These are phyloP conservation scores for Oreochromis niloticus DNA, from an alignment of 2,113 vertebrate species.

Conservation along the genomic window DNA sequence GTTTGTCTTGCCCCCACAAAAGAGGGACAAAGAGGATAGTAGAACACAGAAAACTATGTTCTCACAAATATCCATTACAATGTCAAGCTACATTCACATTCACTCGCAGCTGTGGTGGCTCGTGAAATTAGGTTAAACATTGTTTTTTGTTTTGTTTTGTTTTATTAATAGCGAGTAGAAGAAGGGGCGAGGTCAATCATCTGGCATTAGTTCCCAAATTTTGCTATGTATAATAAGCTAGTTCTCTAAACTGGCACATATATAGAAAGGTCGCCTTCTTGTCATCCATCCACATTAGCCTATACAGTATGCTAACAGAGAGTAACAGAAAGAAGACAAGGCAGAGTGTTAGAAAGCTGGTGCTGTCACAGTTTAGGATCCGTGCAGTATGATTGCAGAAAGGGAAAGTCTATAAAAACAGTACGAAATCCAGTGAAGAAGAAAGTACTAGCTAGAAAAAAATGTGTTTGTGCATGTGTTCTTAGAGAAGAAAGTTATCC, in stretches of 20 bases:
- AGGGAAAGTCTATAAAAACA: conserved; percentile 26
- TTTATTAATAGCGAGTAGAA: not conserved
- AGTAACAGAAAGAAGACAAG: not conserved
- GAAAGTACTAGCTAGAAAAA: conserved; percentile 26
- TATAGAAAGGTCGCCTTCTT: not conserved
- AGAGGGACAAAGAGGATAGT: conserved; percentile 12
- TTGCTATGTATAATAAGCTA: not conserved
- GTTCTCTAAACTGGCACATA: not conserved
- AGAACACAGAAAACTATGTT: not conserved
- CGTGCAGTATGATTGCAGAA: not conserved
- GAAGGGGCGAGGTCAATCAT: not conserved
- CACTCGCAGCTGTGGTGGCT: conserved; percentile 17
- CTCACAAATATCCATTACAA: conserved; percentile 2
- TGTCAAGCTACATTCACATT: conserved; percentile 57
- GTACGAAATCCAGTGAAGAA: conserved; percentile 35
- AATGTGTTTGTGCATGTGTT: conserved; percentile 8
- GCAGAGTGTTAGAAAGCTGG: conserved; percentile 29
- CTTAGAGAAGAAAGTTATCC: conserved; percentile 18
- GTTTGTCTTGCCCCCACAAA: conserved; percentile 18
- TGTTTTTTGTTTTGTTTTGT: not conserved
- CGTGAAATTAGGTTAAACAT: not conserved
- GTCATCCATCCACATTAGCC: not conserved
- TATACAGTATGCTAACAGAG: not conserved
- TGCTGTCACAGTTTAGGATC: conserved; percentile 53
- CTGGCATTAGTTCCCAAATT: not conserved